Evolutionary conservation across 1,140 invertebrate genomes (phyloP), one percentile per base, ranked within the genome.

Genomic region (Drosophila ananassae): DNA sequence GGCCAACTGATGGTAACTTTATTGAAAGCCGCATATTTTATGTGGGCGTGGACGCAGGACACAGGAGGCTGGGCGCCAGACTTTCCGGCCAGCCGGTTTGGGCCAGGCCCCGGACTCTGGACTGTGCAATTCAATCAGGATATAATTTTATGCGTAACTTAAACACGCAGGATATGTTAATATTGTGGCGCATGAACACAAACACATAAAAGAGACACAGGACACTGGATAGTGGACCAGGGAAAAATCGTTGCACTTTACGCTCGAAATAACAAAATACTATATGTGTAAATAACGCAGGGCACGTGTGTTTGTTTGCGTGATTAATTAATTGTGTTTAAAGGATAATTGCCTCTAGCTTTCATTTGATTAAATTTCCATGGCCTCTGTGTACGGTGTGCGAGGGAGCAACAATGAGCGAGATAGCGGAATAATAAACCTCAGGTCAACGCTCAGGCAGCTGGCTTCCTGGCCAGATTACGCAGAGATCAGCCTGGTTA

Each of bases 251-350:
- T 47, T 57, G 72, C 82, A 67, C 60, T 75, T 68, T 64, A 72
- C 82, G 82, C 61, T 78, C 73, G 78, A 87, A 87, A 85, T 85
- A 85, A 78, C 82, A 81, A 62, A 57, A 66, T 47, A 58, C 30
- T 66, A 25, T 66, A 50, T 41, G 63, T 55, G 63, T 68, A 68
- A 73, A 71, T 75, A 77, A 77, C 62, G 56, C 41, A 48, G 28
- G 17, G 32, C 41, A 37, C 69, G 46, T 69, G 73, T 68, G 63
- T 74, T 74, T 80, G 68, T 79, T 79, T 83, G 85, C 76, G 81
- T 89, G 83, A 87, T 89, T 89, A 89, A 89, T 89, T 89, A 89
- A 89, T 89, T 83, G 83, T 79, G 81, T 89, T 89, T 89, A 89
- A 89, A 89, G 83, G 75, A 79, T 89, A 89, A 89, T 83, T 89